These are phyloP conservation scores for Heliconius congener DNA, from an alignment of 1,140 invertebrate species.

Conservation along the genomic window DNA sequence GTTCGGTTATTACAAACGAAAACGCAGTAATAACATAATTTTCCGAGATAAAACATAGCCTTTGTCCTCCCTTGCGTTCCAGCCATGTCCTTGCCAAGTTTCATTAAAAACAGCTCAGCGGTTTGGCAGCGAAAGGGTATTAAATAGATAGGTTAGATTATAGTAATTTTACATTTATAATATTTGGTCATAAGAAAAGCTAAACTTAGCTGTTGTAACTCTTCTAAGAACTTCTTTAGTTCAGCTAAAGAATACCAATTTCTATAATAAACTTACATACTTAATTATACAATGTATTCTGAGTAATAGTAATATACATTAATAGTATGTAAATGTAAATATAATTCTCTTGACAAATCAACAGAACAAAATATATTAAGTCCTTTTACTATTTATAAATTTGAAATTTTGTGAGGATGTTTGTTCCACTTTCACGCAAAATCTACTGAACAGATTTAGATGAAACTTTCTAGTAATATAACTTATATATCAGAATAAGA, in stretches of 20 bases:
- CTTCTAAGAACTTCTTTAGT: neutral
- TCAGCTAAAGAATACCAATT: neutral
- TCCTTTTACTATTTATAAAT: no score
- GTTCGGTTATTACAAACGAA: neutral
- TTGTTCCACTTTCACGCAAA: no score
- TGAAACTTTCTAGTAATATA: no score
- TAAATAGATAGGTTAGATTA: neutral
- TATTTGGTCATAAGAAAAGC: neutral
- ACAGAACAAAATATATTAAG: neutral
- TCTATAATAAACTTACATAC: no score
- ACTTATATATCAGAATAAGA: no score
- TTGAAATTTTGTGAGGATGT: no score
- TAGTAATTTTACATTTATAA: neutral
- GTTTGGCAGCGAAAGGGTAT: neutral
- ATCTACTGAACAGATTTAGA: no score
- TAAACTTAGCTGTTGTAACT: neutral
- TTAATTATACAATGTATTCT: no score
- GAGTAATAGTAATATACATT: no score
- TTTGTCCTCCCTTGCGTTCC: slow-evolving; percentile 1
- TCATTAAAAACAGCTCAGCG: slow-evolving; percentile 12
- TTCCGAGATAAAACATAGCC: slow-evolving; percentile 3
- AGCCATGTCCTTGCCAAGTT: neutral
- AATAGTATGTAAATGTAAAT: no score
- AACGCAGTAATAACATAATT: slow-evolving; percentile 6
- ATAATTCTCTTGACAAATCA: neutral